Evolutionary conservation across 2,797 vertebrate species (phyloP).

Genomic region (Schizopygopsis malacanthus): DNA sequence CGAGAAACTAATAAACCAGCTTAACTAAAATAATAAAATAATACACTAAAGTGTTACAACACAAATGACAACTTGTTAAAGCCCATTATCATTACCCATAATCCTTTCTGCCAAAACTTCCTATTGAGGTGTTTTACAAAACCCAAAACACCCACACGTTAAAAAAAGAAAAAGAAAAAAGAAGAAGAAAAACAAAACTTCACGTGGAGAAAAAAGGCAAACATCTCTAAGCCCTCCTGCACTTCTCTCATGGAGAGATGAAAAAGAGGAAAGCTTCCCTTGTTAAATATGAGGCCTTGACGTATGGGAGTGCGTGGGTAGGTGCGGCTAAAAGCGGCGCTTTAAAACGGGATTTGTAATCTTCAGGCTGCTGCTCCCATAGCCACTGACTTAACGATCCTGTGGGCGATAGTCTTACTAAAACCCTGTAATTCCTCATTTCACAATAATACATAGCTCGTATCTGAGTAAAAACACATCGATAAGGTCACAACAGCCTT

Average conservation of each 20-base stretch:
- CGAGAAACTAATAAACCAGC: too few species aligned
- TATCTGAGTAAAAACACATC: not conserved
- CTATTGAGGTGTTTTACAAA: constrained; percentile 70
- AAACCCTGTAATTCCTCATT: constrained; percentile 12
- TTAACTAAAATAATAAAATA: not conserved
- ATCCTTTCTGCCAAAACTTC: constrained; percentile 19
- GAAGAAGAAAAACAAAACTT: constrained; percentile 67
- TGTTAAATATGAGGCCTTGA: constrained; percentile 76
- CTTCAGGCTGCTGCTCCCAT: constrained; percentile 63
- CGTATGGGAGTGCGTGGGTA: constrained; percentile 77
- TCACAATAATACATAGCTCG: not conserved
- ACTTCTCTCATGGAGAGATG: constrained; percentile 73
- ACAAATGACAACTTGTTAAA: constrained; percentile 2
- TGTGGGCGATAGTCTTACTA: constrained; percentile 13
- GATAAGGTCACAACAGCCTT: constrained; percentile 3
- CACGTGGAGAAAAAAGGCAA: constrained; percentile 80
- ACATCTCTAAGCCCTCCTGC: constrained; percentile 75
- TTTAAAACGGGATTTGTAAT: constrained; percentile 68
- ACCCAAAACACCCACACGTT: constrained; percentile 72
- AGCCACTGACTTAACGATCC: constrained; percentile 27
- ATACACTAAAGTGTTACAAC: not conserved
- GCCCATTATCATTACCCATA: constrained; percentile 10
- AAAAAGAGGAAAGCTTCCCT: constrained; percentile 61
- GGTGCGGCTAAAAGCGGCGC: constrained; percentile 66
- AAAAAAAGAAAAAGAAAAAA: not conserved